phyloP scores from a whole-genome alignment of 2,888 invertebrate genomes.

The Caenorhabditis panamensis region DNA sequence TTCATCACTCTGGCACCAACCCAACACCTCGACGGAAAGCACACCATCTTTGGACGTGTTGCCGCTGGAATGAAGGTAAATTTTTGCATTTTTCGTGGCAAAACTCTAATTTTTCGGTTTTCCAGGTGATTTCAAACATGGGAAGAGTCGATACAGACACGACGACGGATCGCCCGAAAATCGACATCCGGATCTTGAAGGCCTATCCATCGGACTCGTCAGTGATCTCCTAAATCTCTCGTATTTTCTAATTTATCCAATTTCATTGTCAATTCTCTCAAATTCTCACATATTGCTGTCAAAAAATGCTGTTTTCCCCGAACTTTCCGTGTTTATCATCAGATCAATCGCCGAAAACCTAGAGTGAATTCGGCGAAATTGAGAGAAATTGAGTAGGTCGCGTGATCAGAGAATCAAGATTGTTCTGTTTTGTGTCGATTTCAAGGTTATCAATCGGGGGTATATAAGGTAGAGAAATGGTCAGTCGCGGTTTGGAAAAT shows the following conservation, averaged over 20 bases:
- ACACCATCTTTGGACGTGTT: slow-evolving; percentile 90
- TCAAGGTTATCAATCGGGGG: slow-evolving; percentile 20
- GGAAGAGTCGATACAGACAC: slow-evolving; percentile 95
- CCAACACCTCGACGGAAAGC: slow-evolving; percentile 98
- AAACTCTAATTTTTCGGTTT: too few relatives aligned
- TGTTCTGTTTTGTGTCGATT: slow-evolving; percentile 10
- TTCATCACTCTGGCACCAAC: slow-evolving; percentile 97
- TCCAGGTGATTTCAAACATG: slow-evolving; percentile 90
- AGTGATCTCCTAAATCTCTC: slow-evolving; percentile 30
- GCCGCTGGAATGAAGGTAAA: slow-evolving; percentile 79
- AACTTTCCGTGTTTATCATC: not conserved
- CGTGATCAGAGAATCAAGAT: slow-evolving; percentile 2
- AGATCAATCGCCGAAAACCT: not conserved
- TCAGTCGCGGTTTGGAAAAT: slow-evolving; percentile 1
- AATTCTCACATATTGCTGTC: too few relatives aligned
- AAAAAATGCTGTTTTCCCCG: too few relatives aligned
- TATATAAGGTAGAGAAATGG: slow-evolving; percentile 26
- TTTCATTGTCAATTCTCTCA: too few relatives aligned
- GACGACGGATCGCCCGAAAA: slow-evolving; percentile 87
- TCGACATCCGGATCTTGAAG: slow-evolving; percentile 85
- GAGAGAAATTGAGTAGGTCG: not conserved
- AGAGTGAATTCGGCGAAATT: slow-evolving; percentile 1
- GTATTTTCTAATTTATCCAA: not conserved
- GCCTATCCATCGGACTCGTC: slow-evolving; percentile 76
- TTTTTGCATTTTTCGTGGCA: not conserved